Conservation (phyloP, 2,888 invertebrate species). For the Bombylius discolor region DNA sequence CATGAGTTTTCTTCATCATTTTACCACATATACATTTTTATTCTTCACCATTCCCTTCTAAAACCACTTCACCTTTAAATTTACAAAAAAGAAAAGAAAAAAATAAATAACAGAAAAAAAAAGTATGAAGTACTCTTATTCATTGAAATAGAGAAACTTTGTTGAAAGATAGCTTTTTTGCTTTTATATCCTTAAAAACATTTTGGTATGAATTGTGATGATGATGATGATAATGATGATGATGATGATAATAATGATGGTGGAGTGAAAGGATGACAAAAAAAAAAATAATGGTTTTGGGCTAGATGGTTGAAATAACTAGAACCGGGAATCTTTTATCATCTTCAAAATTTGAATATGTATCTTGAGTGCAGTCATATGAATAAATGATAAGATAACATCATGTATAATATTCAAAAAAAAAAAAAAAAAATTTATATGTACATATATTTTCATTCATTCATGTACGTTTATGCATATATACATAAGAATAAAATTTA, state of each 20-base stretch:
- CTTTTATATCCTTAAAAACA: background rate
- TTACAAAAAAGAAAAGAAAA: background rate
- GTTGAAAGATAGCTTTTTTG: background rate
- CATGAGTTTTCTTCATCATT: background rate
- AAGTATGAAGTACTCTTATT: background rate
- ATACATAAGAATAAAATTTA: background rate
- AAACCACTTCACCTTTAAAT: background rate
- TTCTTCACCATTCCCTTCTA: background rate
- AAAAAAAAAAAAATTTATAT: too few relatives aligned
- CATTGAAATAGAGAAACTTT: background rate
- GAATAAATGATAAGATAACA: conserved; percentile 5
- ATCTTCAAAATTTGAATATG: conserved; percentile 5
- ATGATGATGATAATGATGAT: too few relatives aligned
- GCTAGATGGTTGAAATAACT: background rate
- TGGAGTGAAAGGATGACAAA: too few relatives aligned
- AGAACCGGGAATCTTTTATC: conserved; percentile 2
- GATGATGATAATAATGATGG: too few relatives aligned
- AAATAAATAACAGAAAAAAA: background rate
- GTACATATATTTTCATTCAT: too few relatives aligned
- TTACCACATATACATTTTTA: background rate
- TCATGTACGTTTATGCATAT: background rate
- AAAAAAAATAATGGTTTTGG: too few relatives aligned
- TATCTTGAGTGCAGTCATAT: conserved; percentile 7
- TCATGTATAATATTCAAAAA: background rate
- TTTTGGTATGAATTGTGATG: too few relatives aligned